phyloP scores from a whole-genome alignment of 2,797 vertebrate genomes.

The Paratrypauchen microcephalus region DNA sequence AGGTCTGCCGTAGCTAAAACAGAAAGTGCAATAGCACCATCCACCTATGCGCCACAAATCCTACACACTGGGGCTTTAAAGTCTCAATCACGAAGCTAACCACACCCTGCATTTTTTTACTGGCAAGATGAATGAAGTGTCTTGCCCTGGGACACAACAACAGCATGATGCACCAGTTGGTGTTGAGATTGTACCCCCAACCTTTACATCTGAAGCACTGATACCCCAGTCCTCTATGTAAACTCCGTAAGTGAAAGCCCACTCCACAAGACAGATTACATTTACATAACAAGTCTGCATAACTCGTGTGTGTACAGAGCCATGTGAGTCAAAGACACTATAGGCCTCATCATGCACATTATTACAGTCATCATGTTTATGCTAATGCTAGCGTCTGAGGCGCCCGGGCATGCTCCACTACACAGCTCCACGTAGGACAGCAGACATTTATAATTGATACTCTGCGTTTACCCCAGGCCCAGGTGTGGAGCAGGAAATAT shows the following conservation, averaged over 20 bases:
- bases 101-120: not conserved
- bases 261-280: not conserved
- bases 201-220: not conserved
- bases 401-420: constrained; percentile 52
- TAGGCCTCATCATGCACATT: constrained; percentile 39
- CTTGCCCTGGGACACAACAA: not conserved
- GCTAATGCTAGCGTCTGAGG: constrained; percentile 64
- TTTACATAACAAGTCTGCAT: too few species aligned
- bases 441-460: constrained; percentile 77
- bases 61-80: too few species aligned
- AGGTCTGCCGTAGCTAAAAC: too few species aligned
- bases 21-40: too few species aligned
- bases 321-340: constrained; percentile 23
- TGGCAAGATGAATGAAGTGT: not conserved
- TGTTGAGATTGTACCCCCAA: not conserved
- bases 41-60: too few species aligned
- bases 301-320: not conserved
- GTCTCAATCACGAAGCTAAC: too few species aligned
- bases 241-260: not conserved
- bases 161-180: not conserved
- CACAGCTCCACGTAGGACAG: constrained; percentile 52
- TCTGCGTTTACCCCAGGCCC: constrained; percentile 69
- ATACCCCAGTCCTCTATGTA: not conserved
- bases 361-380: constrained; percentile 60
- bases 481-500: constrained; percentile 80